Conservation (phyloP, 2,113 vertebrate species). For the Larimichthys polyactis region DNA sequence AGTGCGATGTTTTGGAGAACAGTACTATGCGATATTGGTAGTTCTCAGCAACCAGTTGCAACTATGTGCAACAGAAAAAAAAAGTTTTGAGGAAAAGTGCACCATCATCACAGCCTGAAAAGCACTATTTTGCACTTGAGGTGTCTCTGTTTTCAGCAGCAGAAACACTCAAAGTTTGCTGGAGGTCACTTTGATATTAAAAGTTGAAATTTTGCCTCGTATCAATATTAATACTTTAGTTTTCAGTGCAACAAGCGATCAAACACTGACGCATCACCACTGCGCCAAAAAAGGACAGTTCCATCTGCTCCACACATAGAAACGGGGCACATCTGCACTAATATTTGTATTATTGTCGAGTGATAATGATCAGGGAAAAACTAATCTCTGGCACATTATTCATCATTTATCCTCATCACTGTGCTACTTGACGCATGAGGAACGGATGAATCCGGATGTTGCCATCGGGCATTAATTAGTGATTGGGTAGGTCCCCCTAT, state of each 20-base stretch:
- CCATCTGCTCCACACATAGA: slow-evolving; percentile 64
- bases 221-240: background rate
- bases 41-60: background rate
- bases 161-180: background rate
- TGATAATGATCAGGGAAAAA: background rate
- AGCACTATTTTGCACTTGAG: background rate
- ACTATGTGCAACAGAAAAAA: background rate
- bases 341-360: background rate
- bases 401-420: too few species aligned
- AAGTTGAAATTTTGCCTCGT: background rate
- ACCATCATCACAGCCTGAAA: background rate
- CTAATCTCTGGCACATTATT: background rate
- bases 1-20: too few species aligned
- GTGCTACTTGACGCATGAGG: slow-evolving; percentile 37
- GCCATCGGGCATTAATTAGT: slow-evolving; percentile 76
- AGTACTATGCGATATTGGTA: too few species aligned
- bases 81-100: background rate
- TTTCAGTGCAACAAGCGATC: slow-evolving; percentile 29
- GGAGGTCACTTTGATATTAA: background rate
- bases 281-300: slow-evolving; percentile 86
- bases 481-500: slow-evolving; percentile 78
- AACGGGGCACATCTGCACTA: slow-evolving; percentile 14
- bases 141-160: too few species aligned
- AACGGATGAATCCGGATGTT: slow-evolving; percentile 41
- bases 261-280: slow-evolving; percentile 77